Conservation (phyloP, 2,113 vertebrate genomes). For the Silurus glanis region DNA sequence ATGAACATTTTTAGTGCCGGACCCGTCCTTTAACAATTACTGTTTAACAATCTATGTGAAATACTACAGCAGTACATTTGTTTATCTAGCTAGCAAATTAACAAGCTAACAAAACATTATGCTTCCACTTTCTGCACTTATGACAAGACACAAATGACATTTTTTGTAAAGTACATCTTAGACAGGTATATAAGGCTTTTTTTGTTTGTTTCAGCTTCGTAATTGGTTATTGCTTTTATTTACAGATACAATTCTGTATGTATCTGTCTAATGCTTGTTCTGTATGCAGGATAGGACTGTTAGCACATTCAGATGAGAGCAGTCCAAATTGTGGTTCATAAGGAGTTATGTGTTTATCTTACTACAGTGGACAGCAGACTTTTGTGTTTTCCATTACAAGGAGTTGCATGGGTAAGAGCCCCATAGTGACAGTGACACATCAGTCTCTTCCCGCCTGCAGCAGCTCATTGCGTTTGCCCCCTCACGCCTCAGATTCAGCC, state of each 20-base stretch:
- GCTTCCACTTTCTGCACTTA: no score
- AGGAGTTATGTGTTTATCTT: not conserved
- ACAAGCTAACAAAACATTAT: no score
- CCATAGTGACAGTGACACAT: slow-evolving; percentile 44
- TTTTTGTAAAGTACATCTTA: no score
- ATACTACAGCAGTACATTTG: no score
- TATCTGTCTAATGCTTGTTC: not conserved
- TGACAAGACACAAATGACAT: no score
- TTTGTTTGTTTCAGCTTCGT: not conserved
- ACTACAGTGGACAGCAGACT: not conserved
- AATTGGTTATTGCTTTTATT: not conserved
- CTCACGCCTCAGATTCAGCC: slow-evolving; percentile 47
- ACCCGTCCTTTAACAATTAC: no score
- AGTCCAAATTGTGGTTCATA: not conserved
- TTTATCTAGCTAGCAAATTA: no score
- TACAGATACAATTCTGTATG: not conserved
- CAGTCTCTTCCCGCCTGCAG: slow-evolving; percentile 43
- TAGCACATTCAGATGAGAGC: not conserved
- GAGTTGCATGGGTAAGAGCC: slow-evolving; percentile 33
- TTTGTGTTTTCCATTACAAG: slow-evolving; percentile 23
- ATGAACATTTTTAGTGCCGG: no score
- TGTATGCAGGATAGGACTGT: not conserved
- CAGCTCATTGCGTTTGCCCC: slow-evolving; percentile 49
- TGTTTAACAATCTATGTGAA: no score
- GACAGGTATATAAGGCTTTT: not conserved